Conservation (phyloP, 2,888 invertebrate genomes). For the Galerucella calmariensis region DNA sequence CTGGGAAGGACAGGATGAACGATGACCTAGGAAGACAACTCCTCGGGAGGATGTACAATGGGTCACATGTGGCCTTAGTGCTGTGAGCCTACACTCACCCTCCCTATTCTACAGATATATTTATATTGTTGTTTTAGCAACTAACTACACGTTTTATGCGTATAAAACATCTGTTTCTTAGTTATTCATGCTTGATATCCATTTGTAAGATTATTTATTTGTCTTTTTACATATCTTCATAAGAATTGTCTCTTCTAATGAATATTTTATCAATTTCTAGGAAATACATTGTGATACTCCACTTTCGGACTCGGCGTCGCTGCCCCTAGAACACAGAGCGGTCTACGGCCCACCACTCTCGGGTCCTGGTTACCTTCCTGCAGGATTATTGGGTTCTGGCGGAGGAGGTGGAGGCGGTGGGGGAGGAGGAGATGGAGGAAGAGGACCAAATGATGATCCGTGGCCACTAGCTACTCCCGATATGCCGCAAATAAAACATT, state of each 20-base stretch:
- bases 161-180: too few species aligned
- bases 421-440: constrained; percentile 54
- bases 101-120: too few species aligned
- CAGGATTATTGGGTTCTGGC: constrained; percentile 60
- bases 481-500: constrained; percentile 92
- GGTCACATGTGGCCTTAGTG: too few species aligned
- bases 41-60: too few species aligned
- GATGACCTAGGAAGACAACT: too few species aligned
- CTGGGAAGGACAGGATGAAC: too few species aligned
- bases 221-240: neutral
- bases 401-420: constrained; percentile 61
- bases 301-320: constrained; percentile 80
- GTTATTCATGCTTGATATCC: too few species aligned
- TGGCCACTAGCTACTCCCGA: constrained; percentile 91
- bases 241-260: constrained; percentile 22
- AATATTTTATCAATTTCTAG: constrained; percentile 67
- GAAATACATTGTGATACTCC: constrained; percentile 82
- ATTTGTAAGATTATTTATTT: neutral
- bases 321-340: constrained; percentile 84
- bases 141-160: too few species aligned
- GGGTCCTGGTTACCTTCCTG: constrained; percentile 64
- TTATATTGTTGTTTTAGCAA: too few species aligned
- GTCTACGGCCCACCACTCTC: constrained; percentile 77
- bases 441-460: constrained; percentile 76
- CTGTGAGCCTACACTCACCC: too few species aligned